These are phyloP conservation scores for Eleutherodactylus coqui DNA, from an alignment of 2,797 vertebrate species.

Conservation along the genomic window DNA sequence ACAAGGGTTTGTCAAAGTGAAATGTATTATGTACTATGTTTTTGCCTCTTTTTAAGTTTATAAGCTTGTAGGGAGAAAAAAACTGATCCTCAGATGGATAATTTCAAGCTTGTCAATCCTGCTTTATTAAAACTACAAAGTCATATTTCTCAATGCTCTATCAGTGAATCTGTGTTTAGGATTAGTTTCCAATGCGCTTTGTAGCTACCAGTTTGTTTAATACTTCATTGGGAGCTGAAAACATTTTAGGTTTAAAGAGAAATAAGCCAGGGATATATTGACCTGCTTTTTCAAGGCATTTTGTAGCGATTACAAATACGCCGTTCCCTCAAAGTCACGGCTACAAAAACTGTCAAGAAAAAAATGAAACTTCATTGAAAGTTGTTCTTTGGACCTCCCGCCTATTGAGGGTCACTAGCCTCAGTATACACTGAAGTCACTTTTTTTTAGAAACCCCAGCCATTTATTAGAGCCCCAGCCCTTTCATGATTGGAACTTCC, in stretches of 20 bases:
- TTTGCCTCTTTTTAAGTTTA: constrained; percentile 47
- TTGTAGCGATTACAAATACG: background rate
- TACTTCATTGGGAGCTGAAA: background rate
- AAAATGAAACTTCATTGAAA: background rate
- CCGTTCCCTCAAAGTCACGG: background rate
- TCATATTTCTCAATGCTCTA: constrained; percentile 68
- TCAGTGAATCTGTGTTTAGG: constrained; percentile 73
- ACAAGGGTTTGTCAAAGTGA: background rate
- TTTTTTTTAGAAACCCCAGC: no score
- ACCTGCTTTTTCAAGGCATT: background rate
- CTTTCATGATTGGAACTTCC: no score
- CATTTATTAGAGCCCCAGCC: no score
- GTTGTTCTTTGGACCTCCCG: background rate
- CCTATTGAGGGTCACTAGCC: background rate
- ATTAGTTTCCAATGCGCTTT: constrained; percentile 63
- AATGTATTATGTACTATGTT: background rate
- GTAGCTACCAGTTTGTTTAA: constrained; percentile 24
- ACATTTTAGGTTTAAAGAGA: background rate
- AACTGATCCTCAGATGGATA: constrained; percentile 71
- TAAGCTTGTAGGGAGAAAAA: constrained; percentile 68
- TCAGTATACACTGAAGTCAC: no score
- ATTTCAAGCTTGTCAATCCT: constrained; percentile 72
- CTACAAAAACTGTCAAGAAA: background rate
- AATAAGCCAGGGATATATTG: background rate
- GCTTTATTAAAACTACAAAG: constrained; percentile 77